Evolutionary conservation across 2,797 vertebrate species (phyloP), one percentile per base, ranked within the genome.

Genomic region (Lacerta agilis): DNA sequence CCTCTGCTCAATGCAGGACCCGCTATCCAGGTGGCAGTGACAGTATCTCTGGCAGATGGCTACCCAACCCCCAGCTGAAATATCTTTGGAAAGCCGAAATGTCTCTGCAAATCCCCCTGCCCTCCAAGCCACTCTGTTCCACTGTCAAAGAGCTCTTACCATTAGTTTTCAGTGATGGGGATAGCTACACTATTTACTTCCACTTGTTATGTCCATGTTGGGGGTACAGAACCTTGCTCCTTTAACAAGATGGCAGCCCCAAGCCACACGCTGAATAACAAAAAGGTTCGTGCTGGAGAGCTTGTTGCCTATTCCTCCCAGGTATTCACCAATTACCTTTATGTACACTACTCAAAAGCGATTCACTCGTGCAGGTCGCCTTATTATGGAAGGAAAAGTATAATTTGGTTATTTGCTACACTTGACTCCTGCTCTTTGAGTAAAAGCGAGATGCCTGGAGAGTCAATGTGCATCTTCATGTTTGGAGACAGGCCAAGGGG

Each of bases 361-460:
- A 76, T 87, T 49, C 20, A 5, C 23, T 88, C 9, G 33, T 64
- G 13, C 58, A 67, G 29, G 67, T 1, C 10, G 72, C 75, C 9
- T 43, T 43, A 0, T 55, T 64, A 49, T 3, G 29, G 36, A n/a
- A 87, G 41, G 43, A 27, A 27, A 13, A 75, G 75, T 85, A 8
- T 73, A 79, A 23, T 79, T 61, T 43, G 38, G 6, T 90, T 88
- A 85, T 61, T 83, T 71, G 88, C 83, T 86, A 61, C 77, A 78
- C 27, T 84, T 91, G 38, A 25, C n/a, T 41, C 27, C 38, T 84
- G n/a, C 33, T 73, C 33, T 58, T 61, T 83, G 67, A 72, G 49
- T 9, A 79, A 64, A 33, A 76, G 20, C 25, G 64, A 29, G 25
- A 27, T 64, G 61, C 83, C 76, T 76, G 58, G 43, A 69, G 58